Evolutionary conservation across 2,888 invertebrate genomes (phyloP).

Genomic region (Chymomyza fuscimana): DNA sequence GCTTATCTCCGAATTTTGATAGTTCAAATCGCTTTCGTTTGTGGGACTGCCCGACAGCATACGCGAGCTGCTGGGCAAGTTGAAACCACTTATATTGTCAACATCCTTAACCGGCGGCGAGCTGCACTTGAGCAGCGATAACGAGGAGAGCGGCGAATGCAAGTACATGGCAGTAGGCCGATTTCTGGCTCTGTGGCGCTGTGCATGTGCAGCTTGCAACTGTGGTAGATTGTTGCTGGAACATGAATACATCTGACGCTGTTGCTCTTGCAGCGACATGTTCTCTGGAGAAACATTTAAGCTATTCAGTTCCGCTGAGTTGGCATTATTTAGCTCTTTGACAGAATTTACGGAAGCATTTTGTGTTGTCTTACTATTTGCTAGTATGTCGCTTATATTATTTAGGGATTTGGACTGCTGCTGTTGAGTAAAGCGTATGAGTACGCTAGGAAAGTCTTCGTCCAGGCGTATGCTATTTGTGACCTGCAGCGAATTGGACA

Average conservation of each 20-base stretch:
- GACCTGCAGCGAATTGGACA: constrained; percentile 78
- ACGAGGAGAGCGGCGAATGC: constrained; percentile 27
- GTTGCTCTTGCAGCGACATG: constrained; percentile 42
- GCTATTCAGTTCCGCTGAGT: background rate
- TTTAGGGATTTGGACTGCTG: constrained; percentile 74
- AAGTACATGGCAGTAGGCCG: constrained; percentile 6
- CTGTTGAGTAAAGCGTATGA: constrained; percentile 62
- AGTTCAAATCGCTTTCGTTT: constrained; percentile 84
- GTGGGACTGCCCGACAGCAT: constrained; percentile 77
- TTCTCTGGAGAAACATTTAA: constrained; percentile 18
- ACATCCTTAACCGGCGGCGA: background rate
- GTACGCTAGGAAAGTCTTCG: constrained; percentile 64
- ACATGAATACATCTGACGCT: constrained; percentile 51
- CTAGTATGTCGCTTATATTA: constrained; percentile 65
- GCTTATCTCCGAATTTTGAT: constrained; percentile 84
- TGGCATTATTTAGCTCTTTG: constrained; percentile 11
- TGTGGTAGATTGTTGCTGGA: constrained; percentile 52
- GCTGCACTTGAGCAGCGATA: constrained; percentile 11
- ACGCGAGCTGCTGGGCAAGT: constrained; percentile 34
- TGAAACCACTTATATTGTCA: constrained; percentile 25
- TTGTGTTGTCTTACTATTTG: background rate
- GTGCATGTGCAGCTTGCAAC: constrained; percentile 32
- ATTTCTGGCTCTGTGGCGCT: constrained; percentile 10
- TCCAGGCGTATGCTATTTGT: constrained; percentile 73
- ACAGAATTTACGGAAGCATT: background rate